Percentiles rank a stretch among this genome's conserved stretches.
phyloP scores from a whole-genome alignment of 2,113 vertebrate species.

The Neopipo cinnamomea region DNA sequence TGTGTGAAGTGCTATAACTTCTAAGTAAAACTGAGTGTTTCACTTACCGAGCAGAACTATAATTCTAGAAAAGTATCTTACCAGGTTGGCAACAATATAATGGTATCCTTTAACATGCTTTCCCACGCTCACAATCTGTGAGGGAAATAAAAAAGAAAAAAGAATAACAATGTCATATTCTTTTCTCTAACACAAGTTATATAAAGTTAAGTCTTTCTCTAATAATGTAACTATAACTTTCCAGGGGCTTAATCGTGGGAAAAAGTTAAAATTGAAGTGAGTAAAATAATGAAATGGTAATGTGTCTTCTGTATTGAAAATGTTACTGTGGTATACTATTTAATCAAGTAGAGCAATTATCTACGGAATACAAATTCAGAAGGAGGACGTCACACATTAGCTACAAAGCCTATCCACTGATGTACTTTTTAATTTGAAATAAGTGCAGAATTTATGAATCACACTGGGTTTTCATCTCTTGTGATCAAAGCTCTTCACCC shows the following conservation, averaged over 20 bases:
- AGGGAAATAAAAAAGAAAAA: slow-evolving; percentile 16
- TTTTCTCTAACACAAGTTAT: neutral
- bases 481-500: neutral
- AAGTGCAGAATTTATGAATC: neutral
- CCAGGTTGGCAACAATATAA: slow-evolving; percentile 96
- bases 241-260: neutral
- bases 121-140: slow-evolving; percentile 91
- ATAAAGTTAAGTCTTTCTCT: neutral
- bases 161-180: neutral
- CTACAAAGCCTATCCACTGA: neutral
- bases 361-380: neutral
- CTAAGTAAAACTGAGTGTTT: neutral
- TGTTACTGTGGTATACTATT: neutral
- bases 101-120: slow-evolving; percentile 97
- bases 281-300: neutral
- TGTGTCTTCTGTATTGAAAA: neutral
- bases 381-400: neutral
- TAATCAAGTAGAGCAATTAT: neutral
- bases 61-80: slow-evolving; percentile 78
- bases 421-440: neutral
- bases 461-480: neutral
- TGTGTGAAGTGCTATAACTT: neutral
- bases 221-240: neutral
- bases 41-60: slow-evolving; percentile 35
- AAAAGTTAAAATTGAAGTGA: neutral